Evolutionary conservation across 2,888 invertebrate species (phyloP).

Genomic region (Hoplodrina ambigua): DNA sequence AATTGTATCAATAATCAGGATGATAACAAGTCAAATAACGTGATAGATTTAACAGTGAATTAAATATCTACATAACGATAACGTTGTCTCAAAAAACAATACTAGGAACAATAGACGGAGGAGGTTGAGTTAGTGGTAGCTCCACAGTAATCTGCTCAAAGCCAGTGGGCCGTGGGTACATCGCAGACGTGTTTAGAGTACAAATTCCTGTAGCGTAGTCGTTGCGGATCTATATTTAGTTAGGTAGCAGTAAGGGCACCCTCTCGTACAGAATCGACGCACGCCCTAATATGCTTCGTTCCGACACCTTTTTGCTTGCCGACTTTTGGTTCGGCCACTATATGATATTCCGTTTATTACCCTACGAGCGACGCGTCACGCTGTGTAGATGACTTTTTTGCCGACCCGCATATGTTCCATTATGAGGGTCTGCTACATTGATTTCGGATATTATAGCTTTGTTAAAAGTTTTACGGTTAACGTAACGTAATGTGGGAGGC

Average conservation of each 20-base stretch:
- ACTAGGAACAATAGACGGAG: conserved; percentile 21
- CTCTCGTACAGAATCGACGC: conserved; percentile 68
- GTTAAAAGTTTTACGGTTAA: conserved; percentile 69
- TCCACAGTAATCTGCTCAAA: conserved; percentile 62
- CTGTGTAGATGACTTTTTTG: conserved; percentile 76
- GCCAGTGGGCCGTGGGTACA: conserved; percentile 64
- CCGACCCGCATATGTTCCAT: conserved; percentile 81
- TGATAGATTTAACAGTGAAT: neutral
- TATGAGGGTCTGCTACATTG: conserved; percentile 75
- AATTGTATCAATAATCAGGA: neutral
- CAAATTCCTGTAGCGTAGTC: conserved; percentile 75
- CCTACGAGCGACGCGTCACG: conserved; percentile 65
- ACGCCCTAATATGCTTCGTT: conserved; percentile 69
- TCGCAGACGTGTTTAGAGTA: conserved; percentile 78
- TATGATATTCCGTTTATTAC: conserved; percentile 83
- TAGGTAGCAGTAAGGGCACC: conserved; percentile 74
- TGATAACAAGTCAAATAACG: neutral
- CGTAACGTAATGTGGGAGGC: conserved; percentile 45
- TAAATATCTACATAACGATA: conserved; percentile 8
- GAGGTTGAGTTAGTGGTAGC: conserved; percentile 46
- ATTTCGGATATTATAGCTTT: conserved; percentile 72
- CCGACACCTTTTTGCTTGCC: conserved; percentile 73
- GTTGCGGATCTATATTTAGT: conserved; percentile 84
- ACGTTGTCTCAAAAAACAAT: conserved; percentile 34
- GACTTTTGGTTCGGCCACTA: conserved; percentile 73